phyloP scores from a whole-genome alignment of 2,797 vertebrate species.

The Arctocebus calabarensis region DNA sequence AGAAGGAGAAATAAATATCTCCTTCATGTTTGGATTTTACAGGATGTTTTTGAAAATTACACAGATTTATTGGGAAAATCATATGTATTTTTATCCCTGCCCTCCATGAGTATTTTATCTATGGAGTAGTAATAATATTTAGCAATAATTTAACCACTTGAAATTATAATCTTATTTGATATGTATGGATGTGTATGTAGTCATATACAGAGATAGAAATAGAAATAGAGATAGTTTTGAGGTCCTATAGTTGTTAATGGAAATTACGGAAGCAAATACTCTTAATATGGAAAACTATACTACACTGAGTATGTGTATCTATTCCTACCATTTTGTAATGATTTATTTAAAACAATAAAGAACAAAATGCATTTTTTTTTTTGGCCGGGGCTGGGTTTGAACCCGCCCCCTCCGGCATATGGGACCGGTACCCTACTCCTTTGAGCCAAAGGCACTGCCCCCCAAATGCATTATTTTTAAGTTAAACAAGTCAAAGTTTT shows the following conservation, averaged over 20 bases:
- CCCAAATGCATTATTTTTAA: background rate
- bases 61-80: background rate
- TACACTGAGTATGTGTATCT: background rate
- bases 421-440: no score
- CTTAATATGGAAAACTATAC: background rate
- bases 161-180: background rate
- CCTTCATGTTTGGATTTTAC: background rate
- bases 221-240: background rate
- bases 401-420: no score
- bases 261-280: background rate
- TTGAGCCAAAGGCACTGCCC: no score
- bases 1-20: background rate
- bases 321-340: background rate
- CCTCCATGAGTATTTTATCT: background rate
- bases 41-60: background rate
- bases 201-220: background rate
- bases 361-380: background rate
- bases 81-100: background rate
- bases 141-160: background rate
- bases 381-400: no score
- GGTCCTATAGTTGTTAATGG: background rate
- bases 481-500: conserved; percentile 9
- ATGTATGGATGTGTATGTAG: background rate
- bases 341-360: background rate
- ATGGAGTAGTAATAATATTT: background rate